Conservation (phyloP, 2,113 vertebrate genomes). For the Halichoerus grypus region DNA sequence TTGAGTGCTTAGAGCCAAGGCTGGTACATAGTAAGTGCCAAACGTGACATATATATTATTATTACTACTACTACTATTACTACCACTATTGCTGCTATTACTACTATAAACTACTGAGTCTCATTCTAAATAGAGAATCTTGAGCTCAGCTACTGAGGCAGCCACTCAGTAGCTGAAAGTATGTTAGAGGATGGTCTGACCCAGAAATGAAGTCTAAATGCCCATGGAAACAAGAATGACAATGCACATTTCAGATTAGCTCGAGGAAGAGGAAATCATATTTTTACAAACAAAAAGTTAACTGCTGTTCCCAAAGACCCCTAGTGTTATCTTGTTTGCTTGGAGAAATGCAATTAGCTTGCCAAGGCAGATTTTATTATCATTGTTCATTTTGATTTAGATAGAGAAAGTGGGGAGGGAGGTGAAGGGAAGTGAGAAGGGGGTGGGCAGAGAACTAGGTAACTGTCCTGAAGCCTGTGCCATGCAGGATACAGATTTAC, state of each 20-base stretch:
- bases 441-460: not conserved
- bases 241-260: not conserved
- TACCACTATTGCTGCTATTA: not conserved
- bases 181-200: not conserved
- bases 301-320: not conserved
- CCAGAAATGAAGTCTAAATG: not conserved
- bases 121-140: not conserved
- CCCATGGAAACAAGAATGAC: not conserved
- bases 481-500: not conserved
- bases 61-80: not conserved
- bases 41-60: not conserved
- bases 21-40: not conserved
- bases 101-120: not conserved
- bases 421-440: not conserved
- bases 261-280: not conserved
- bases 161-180: not conserved
- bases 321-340: not conserved
- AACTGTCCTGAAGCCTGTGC: not conserved
- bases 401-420: not conserved
- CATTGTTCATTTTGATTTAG: not conserved
- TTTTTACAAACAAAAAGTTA: constrained; percentile 12
- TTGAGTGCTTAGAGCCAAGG: not conserved
- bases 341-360: constrained; percentile 47
- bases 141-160: not conserved
- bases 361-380: constrained; percentile 39